Evolutionary conservation across 2,888 invertebrate species (phyloP).

Genomic region (Reticulitermes lucifugus): DNA sequence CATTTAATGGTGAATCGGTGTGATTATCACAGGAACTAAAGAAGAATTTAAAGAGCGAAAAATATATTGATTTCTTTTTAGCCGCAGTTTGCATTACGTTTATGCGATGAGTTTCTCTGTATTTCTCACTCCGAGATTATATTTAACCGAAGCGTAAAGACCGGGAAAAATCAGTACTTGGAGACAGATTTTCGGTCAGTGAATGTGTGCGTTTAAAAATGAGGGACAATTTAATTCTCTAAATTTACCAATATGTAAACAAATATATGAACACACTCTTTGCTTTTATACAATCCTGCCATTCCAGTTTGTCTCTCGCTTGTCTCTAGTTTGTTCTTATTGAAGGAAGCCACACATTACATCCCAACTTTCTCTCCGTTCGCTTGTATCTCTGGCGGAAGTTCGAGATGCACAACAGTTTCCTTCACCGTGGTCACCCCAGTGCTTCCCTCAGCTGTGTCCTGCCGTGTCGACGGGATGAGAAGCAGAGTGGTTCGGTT

Average conservation of each 20-base stretch:
- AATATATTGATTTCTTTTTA: too few relatives aligned
- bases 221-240: not conserved
- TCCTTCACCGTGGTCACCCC: slow-evolving; percentile 38
- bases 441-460: slow-evolving; percentile 41
- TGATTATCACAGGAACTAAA: too few relatives aligned
- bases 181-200: not conserved
- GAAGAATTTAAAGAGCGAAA: too few relatives aligned
- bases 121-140: too few relatives aligned
- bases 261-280: not conserved
- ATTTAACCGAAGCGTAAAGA: not conserved
- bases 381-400: slow-evolving; percentile 6
- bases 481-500: slow-evolving; percentile 56
- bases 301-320: too few relatives aligned
- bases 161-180: not conserved
- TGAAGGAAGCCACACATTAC: not conserved
- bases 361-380: slow-evolving; percentile 15
- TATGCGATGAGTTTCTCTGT: too few relatives aligned
- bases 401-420: slow-evolving; percentile 48
- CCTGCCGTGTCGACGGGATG: slow-evolving; percentile 47
- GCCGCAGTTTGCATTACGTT: too few relatives aligned
- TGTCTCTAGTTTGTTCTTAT: too few relatives aligned
- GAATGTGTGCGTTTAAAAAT: not conserved
- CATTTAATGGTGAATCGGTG: too few relatives aligned
- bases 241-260: not conserved
- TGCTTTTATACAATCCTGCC: not conserved